Conservation (phyloP, 2,113 vertebrate genomes). For the Ptychochromis oligacanthus region DNA sequence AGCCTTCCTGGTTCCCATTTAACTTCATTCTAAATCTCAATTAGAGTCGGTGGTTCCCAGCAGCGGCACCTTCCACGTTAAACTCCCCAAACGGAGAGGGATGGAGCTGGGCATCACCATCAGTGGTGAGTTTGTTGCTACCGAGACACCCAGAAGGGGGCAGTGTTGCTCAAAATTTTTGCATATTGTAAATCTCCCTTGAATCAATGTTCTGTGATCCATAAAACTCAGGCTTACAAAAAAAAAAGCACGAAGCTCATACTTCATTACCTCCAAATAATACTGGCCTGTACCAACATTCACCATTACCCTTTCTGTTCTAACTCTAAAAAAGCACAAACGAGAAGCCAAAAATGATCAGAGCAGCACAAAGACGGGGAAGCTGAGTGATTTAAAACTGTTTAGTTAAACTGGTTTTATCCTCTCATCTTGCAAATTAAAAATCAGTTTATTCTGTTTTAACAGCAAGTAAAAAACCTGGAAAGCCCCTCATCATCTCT, state of each 20-base stretch:
- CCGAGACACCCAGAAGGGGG: conserved; percentile 51
- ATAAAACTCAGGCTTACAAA: conserved; percentile 35
- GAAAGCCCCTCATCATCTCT: conserved; percentile 95
- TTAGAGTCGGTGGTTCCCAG: conserved; percentile 96
- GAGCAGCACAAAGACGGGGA: background rate
- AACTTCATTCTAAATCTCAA: background rate
- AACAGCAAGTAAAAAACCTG: conserved; percentile 90
- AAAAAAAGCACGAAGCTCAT: conserved; percentile 21
- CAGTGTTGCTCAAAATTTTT: conserved; percentile 40
- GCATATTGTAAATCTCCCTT: background rate
- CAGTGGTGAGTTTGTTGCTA: conserved; percentile 87
- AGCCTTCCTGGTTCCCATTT: background rate
- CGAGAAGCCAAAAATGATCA: background rate
- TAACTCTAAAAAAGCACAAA: conserved; percentile 7
- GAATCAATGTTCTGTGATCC: conserved; percentile 57
- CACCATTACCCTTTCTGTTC: conserved; percentile 35
- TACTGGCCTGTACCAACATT: conserved; percentile 13
- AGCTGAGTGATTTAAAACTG: background rate
- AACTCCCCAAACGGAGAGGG: conserved; percentile 93
- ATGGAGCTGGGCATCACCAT: conserved; percentile 98
- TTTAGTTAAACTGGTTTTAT: background rate
- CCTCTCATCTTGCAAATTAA: background rate
- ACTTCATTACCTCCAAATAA: conserved; percentile 62
- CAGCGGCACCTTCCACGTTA: conserved; percentile 97
- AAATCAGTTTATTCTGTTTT: too few species aligned